A percentile compares a stretch with the other conserved stretches of the same genome.
These are phyloP conservation scores for Cactoblastis cactorum DNA, from an alignment of 2,888 invertebrate genomes.

Conservation along the genomic window DNA sequence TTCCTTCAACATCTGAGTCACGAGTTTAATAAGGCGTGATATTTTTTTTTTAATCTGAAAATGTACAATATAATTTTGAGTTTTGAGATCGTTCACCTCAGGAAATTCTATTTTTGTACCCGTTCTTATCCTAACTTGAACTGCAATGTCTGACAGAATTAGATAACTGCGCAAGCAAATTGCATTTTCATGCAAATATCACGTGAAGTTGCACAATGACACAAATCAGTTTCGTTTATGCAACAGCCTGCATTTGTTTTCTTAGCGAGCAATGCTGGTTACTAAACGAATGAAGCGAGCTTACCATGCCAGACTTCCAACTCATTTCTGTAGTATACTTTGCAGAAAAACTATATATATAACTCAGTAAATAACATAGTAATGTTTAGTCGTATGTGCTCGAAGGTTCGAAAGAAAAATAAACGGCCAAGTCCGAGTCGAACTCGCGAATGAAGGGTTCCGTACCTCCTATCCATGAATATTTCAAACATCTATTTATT, in stretches of 20 bases:
- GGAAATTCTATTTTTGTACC: slow-evolving; percentile 34
- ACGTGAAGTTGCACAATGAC: slow-evolving; percentile 5
- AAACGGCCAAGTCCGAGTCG: no score
- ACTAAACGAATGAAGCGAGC: no score
- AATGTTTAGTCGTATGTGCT: no score
- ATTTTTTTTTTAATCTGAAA: slow-evolving; percentile 63
- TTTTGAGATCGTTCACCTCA: slow-evolving; percentile 48
- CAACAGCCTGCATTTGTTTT: slow-evolving; percentile 1
- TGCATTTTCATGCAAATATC: slow-evolving; percentile 5
- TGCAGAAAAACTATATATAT: no score
- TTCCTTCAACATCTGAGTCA: slow-evolving; percentile 41
- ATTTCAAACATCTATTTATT: no score
- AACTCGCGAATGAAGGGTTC: no score
- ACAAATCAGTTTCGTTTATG: neutral
- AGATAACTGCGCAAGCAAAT: slow-evolving; percentile 5
- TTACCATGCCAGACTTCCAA: no score
- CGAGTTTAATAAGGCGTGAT: slow-evolving; percentile 27
- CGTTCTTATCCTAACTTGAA: slow-evolving; percentile 31
- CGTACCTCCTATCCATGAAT: no score
- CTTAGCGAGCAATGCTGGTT: no score
- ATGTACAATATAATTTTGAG: slow-evolving; percentile 39
- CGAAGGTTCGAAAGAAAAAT: no score
- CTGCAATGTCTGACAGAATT: slow-evolving; percentile 13
- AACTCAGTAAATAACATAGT: no score
- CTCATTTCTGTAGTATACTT: no score